Percentiles rank a stretch among this genome's conserved stretches.
Conservation (phyloP, 2,797 vertebrate genomes). For the Perdix hodgsoniae region DNA sequence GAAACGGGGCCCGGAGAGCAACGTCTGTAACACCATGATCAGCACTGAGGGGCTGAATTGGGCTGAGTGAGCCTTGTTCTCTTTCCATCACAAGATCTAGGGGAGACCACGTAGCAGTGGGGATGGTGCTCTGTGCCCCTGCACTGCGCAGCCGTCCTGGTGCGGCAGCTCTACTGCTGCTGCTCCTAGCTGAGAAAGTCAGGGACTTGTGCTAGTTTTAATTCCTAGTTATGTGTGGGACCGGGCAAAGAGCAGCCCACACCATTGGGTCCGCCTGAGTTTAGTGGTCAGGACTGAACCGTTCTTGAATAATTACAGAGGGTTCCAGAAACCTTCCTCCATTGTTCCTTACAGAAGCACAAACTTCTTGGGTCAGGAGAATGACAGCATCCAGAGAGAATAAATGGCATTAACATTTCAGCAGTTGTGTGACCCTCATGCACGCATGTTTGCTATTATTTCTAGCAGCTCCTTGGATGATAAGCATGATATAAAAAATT, state of each 20-base stretch:
- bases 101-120: background rate
- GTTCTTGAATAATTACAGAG: background rate
- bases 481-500: slow-evolving; percentile 66
- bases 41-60: background rate
- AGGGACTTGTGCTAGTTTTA: background rate
- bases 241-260: background rate
- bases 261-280: background rate
- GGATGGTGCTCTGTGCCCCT: background rate
- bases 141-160: background rate
- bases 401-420: slow-evolving; percentile 63
- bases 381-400: slow-evolving; percentile 35
- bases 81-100: background rate
- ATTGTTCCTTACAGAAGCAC: background rate
- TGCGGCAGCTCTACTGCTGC: background rate
- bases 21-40: background rate
- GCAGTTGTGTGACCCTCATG: slow-evolving; percentile 41
- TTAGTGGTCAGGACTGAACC: background rate
- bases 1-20: background rate
- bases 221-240: background rate
- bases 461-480: slow-evolving; percentile 55
- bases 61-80: background rate
- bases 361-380: slow-evolving; percentile 41
- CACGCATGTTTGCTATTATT: slow-evolving; percentile 56
- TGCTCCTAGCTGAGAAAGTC: background rate
- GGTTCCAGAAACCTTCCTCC: background rate